Conservation (phyloP, 92 coral and sea anemone species). For the Ricordea florida region DNA sequence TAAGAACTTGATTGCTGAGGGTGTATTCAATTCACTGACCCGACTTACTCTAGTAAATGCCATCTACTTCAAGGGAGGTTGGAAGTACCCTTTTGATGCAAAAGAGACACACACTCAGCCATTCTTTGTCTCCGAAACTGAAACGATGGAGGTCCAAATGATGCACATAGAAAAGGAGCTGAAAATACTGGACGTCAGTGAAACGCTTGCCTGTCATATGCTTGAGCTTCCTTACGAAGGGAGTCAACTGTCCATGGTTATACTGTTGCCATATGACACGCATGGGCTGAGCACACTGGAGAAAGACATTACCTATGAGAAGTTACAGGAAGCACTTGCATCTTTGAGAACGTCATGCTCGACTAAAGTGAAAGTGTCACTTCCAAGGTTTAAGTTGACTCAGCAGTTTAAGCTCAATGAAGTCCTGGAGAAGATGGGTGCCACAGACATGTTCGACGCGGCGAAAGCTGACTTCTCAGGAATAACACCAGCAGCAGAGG, state of each 20-base stretch:
- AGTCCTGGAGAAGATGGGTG: slow-evolving; percentile 47
- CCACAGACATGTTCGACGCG: slow-evolving; percentile 58
- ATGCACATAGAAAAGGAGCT: slow-evolving; percentile 68
- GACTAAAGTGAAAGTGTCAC: slow-evolving; percentile 44
- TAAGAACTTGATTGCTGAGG: slow-evolving; percentile 39
- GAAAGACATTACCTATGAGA: slow-evolving; percentile 32
- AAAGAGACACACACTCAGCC: slow-evolving; percentile 27
- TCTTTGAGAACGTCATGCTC: slow-evolving; percentile 20
- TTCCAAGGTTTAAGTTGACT: slow-evolving; percentile 76
- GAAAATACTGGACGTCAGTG: not conserved
- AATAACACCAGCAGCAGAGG: slow-evolving; percentile 33
- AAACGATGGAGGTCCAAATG: too few species aligned
- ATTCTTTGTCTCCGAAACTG: slow-evolving; percentile 49
- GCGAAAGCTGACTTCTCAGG: slow-evolving; percentile 71
- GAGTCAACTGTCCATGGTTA: slow-evolving; percentile 62
- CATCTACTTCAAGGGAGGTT: slow-evolving; percentile 80
- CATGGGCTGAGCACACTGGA: slow-evolving; percentile 70
- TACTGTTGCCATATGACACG: slow-evolving; percentile 64
- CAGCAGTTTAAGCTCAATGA: slow-evolving; percentile 58
- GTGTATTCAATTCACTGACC: slow-evolving; percentile 49
- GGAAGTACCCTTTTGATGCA: slow-evolving; percentile 58
- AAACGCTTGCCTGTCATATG: slow-evolving; percentile 55
- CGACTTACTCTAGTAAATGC: slow-evolving; percentile 75
- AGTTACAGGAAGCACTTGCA: slow-evolving; percentile 20
- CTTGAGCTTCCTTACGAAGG: slow-evolving; percentile 71